Conservation (phyloP, 2,888 invertebrate genomes). For the Lochmaea capreae region DNA sequence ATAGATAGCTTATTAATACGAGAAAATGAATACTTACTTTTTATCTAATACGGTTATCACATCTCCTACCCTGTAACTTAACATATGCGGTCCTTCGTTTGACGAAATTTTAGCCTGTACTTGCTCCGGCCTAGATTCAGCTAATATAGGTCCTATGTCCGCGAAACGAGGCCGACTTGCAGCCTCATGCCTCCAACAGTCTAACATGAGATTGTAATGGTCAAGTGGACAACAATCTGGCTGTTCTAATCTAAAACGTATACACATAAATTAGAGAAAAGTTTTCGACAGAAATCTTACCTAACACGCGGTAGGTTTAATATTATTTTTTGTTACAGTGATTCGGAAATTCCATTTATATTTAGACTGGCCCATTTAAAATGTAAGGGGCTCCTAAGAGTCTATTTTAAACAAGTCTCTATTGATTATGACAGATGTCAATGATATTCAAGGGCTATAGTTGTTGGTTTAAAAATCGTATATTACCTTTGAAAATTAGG, state of each 20-base stretch:
- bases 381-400: too few species aligned
- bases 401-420: too few species aligned
- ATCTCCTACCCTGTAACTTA: slow-evolving; percentile 89
- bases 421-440: too few species aligned
- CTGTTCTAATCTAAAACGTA: slow-evolving; percentile 73
- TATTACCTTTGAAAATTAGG: slow-evolving; percentile 84
- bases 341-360: too few species aligned
- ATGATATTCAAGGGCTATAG: too few species aligned
- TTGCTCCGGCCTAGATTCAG: slow-evolving; percentile 91
- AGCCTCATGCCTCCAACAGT: slow-evolving; percentile 97
- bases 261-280: neutral
- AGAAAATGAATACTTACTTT: slow-evolving; percentile 67
- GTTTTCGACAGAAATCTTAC: too few species aligned
- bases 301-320: too few species aligned
- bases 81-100: slow-evolving; percentile 72
- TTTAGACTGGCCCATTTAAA: too few species aligned
- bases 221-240: slow-evolving; percentile 96
- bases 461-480: too few species aligned
- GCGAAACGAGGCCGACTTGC: slow-evolving; percentile 89
- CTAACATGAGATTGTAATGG: slow-evolving; percentile 91
- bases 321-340: too few species aligned
- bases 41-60: slow-evolving; percentile 93
- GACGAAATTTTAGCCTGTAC: slow-evolving; percentile 80
- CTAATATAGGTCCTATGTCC: slow-evolving; percentile 82
- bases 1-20: neutral